phyloP scores from a whole-genome alignment of 2,797 vertebrate genomes.

The Acipenser oxyrinchus region DNA sequence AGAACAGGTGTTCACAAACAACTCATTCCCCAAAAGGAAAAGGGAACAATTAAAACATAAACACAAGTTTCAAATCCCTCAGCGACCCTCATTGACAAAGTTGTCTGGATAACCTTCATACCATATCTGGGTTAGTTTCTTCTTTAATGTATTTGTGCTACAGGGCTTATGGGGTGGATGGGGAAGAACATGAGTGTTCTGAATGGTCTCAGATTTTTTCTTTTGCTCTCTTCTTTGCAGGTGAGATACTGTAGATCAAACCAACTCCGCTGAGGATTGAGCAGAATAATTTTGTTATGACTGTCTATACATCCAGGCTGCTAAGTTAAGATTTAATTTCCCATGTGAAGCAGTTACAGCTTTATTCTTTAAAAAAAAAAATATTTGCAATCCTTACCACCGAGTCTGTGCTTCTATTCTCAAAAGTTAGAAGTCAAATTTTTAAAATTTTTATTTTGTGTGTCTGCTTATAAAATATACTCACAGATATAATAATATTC shows the following conservation, averaged over 20 bases:
- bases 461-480: constrained; percentile 48
- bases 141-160: neutral
- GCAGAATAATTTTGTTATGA: constrained; percentile 19
- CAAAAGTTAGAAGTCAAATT: neutral
- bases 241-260: constrained; percentile 3
- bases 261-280: constrained; percentile 1
- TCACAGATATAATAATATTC: constrained; percentile 99
- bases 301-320: constrained; percentile 38
- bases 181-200: too few relatives aligned
- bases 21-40: constrained; percentile 28
- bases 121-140: constrained; percentile 23
- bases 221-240: neutral
- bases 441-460: too few relatives aligned
- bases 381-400: constrained; percentile 20
- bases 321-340: constrained; percentile 53
- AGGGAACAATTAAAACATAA: constrained; percentile 32
- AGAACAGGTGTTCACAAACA: constrained; percentile 24
- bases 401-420: neutral
- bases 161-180: neutral
- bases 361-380: constrained; percentile 29
- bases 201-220: too few relatives aligned
- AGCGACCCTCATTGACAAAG: constrained; percentile 30
- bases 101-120: constrained; percentile 36
- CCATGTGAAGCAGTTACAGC: constrained; percentile 41
- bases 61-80: constrained; percentile 36